Conservation (phyloP, 2,797 vertebrate genomes). For the Liparis tanakae region DNA sequence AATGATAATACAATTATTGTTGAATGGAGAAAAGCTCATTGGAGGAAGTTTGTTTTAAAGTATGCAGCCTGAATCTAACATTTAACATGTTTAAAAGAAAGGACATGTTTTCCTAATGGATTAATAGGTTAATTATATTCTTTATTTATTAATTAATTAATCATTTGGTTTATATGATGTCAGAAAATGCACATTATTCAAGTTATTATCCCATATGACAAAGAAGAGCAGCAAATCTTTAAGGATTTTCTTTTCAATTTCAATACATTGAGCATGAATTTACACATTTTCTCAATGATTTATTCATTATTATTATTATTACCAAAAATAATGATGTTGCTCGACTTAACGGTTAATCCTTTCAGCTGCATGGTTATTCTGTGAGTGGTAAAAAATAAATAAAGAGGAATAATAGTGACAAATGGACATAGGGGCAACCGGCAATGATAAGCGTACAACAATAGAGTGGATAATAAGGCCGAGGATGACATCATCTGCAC, state of each 20-base stretch:
- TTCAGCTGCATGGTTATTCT: neutral
- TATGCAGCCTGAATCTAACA: neutral
- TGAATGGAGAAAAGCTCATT: neutral
- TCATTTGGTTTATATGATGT: neutral
- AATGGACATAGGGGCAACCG: neutral
- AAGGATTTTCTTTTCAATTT: neutral
- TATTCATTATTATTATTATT: neutral
- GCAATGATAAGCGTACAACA: neutral
- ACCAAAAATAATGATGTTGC: neutral
- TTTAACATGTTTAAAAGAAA: neutral
- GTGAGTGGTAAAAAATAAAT: neutral
- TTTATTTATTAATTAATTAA: neutral
- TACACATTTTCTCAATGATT: neutral
- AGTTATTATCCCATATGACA: neutral
- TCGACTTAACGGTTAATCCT: fast-evolving
- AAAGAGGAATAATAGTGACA: neutral
- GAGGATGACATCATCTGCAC: neutral
- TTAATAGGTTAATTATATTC: neutral
- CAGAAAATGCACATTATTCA: neutral
- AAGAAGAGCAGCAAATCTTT: neutral
- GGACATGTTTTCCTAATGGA: neutral
- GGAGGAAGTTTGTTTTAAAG: neutral
- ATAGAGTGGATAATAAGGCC: neutral
- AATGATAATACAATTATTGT: conserved; percentile 1
- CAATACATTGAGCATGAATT: no score